These are phyloP conservation scores for Diprion similis DNA, from an alignment of 1,140 invertebrate species.

Conservation along the genomic window DNA sequence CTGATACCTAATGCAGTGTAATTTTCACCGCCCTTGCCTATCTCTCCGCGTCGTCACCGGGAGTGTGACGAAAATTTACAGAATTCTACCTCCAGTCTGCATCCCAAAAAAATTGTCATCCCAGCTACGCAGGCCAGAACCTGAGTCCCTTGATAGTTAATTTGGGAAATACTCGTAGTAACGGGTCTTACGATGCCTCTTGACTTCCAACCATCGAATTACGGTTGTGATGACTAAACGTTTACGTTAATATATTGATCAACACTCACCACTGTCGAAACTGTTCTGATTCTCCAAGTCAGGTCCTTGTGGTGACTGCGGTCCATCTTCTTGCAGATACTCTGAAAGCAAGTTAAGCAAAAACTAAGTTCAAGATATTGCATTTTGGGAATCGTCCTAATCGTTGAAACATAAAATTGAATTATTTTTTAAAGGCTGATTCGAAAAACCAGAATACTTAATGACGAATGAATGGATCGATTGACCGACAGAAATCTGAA, in stretches of 20 bases:
- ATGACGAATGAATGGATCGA: too few relatives aligned
- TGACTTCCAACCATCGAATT: too few relatives aligned
- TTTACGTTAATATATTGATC: background rate
- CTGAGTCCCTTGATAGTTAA: too few relatives aligned
- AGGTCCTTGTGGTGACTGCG: constrained; percentile 37
- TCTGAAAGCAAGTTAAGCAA: constrained; percentile 37
- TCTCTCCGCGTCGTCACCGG: background rate
- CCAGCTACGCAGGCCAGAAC: too few relatives aligned
- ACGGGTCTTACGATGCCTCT: too few relatives aligned
- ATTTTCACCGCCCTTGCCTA: background rate
- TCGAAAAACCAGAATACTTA: too few relatives aligned
- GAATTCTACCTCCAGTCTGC: background rate
- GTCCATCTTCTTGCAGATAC: constrained; percentile 38
- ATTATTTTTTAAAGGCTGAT: too few relatives aligned
- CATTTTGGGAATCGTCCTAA: background rate
- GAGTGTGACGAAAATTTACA: background rate
- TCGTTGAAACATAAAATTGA: too few relatives aligned
- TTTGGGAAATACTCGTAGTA: too few relatives aligned
- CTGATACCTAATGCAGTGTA: background rate
- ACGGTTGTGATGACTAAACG: too few relatives aligned
- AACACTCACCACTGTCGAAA: constrained; percentile 52
- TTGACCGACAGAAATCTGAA: too few relatives aligned
- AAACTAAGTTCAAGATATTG: background rate
- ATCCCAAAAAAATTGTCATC: too few relatives aligned
- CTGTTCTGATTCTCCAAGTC: constrained; percentile 54